These are phyloP conservation scores for Buphagus erythrorhynchus DNA, from an alignment of 2,797 vertebrate species.

Conservation along the genomic window DNA sequence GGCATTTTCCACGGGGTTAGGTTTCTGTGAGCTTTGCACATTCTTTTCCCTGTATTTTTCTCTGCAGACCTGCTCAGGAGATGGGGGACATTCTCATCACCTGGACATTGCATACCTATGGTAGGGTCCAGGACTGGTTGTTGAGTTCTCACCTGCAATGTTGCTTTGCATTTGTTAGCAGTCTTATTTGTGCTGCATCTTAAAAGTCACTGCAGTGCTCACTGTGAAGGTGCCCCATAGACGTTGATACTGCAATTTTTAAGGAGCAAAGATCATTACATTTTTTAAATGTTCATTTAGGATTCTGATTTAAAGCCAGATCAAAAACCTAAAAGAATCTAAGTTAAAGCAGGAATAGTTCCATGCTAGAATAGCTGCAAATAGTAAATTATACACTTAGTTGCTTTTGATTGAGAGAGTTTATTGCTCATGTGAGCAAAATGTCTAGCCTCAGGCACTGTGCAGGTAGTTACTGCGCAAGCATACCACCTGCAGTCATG, in stretches of 20 bases:
- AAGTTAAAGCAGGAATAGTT: conserved; percentile 14
- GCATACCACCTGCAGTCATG: conserved; percentile 44
- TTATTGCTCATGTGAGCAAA: conserved; percentile 64
- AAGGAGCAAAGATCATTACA: conserved; percentile 60
- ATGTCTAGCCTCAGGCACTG: conserved; percentile 17
- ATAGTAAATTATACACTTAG: conserved; percentile 54
- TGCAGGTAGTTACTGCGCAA: neutral
- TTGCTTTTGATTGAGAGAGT: conserved; percentile 50
- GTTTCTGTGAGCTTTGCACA: neutral
- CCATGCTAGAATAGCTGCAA: conserved; percentile 29
- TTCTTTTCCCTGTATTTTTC: conserved; percentile 39
- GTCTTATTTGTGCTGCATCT: conserved; percentile 56
- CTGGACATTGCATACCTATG: neutral
- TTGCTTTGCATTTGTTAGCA: conserved; percentile 35
- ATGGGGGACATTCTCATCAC: neutral
- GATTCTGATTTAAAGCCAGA: conserved; percentile 63
- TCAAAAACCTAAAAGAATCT: neutral
- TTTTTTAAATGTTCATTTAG: conserved; percentile 57
- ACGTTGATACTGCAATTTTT: conserved; percentile 66
- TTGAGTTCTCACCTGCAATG: neutral
- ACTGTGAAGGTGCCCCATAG: conserved; percentile 56
- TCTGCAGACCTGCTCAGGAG: conserved; percentile 20
- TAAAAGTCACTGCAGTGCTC: conserved; percentile 64
- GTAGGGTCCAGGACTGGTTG: neutral
- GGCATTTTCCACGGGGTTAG: conserved; percentile 63